Percentiles rank a stretch among this genome's conserved stretches.
Evolutionary conservation across 2,113 vertebrate genomes (phyloP).

Genomic region (Labeo catla): DNA sequence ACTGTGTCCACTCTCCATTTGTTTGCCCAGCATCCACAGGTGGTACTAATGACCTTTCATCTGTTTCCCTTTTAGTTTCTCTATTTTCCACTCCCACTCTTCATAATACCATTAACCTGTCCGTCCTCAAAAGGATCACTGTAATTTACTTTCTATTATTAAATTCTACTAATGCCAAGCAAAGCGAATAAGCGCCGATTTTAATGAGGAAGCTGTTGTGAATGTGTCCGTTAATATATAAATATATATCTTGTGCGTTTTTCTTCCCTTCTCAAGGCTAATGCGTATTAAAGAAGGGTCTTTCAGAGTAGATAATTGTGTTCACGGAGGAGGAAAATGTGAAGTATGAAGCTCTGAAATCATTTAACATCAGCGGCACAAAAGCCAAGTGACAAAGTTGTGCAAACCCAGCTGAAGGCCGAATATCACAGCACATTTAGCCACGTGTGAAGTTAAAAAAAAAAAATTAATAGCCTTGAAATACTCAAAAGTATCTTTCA

Average conservation of each 20-base stretch:
- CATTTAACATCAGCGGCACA: constrained; percentile 69
- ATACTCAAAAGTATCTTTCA: not conserved
- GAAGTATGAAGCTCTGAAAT: constrained; percentile 55
- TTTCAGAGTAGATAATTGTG: constrained; percentile 72
- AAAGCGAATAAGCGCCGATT: constrained; percentile 18
- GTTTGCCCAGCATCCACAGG: constrained; percentile 17
- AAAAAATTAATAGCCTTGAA: not conserved
- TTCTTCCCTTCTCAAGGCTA: constrained; percentile 1
- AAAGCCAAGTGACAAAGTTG: constrained; percentile 61
- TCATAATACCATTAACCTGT: constrained; percentile 72
- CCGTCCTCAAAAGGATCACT: constrained; percentile 65
- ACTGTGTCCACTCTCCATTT: not conserved
- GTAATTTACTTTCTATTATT: constrained; percentile 74
- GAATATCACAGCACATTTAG: not conserved
- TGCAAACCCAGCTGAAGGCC: constrained; percentile 12
- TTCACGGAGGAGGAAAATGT: constrained; percentile 59
- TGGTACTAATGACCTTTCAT: constrained; percentile 37
- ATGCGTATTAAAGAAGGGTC: constrained; percentile 25
- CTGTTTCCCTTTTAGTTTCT: constrained; percentile 4
- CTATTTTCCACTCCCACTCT: constrained; percentile 53
- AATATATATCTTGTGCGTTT: not conserved
- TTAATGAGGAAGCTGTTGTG: constrained; percentile 4
- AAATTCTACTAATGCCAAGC: constrained; percentile 59
- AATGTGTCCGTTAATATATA: not conserved
- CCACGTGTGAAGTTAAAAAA: not conserved